A percentile compares a stretch with the other conserved stretches of the same genome.
Conservation (phyloP, 2,797 vertebrate species). For the Phylloscopus collybita region DNA sequence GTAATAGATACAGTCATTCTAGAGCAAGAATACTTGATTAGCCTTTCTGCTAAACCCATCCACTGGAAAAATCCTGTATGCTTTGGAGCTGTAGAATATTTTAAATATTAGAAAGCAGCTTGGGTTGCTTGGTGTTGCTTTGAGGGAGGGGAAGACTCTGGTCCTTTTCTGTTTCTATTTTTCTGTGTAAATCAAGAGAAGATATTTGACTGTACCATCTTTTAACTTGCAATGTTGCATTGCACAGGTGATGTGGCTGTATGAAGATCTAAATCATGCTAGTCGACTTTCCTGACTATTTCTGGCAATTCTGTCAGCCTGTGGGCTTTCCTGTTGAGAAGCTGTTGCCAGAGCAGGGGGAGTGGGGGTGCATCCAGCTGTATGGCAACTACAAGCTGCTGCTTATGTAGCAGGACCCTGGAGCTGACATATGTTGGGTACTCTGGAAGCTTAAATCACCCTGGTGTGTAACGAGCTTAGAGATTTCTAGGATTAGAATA, state of each 20-base stretch:
- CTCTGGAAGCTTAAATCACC: background rate
- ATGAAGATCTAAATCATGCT: background rate
- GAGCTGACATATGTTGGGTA: background rate
- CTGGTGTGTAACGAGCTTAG: background rate
- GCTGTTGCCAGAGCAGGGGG: background rate
- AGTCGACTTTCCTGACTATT: background rate
- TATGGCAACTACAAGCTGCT: background rate
- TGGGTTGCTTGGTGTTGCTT: background rate
- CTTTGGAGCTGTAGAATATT: background rate
- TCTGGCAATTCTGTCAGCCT: background rate
- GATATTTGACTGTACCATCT: background rate
- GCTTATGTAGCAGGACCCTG: background rate
- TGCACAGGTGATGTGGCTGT: background rate
- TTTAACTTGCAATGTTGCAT: background rate
- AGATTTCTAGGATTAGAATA: background rate
- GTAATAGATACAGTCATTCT: background rate
- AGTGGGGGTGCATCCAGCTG: background rate
- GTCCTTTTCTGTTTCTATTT: background rate
- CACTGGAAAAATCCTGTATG: background rate
- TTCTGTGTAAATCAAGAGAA: background rate
- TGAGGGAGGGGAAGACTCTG: background rate
- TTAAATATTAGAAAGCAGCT: background rate
- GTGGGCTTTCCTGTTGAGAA: background rate
- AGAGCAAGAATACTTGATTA: constrained; percentile 4
- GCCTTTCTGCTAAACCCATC: constrained; percentile 18